phyloP scores from a whole-genome alignment of 2,797 vertebrate species.

The Peromyscus eremicus region DNA sequence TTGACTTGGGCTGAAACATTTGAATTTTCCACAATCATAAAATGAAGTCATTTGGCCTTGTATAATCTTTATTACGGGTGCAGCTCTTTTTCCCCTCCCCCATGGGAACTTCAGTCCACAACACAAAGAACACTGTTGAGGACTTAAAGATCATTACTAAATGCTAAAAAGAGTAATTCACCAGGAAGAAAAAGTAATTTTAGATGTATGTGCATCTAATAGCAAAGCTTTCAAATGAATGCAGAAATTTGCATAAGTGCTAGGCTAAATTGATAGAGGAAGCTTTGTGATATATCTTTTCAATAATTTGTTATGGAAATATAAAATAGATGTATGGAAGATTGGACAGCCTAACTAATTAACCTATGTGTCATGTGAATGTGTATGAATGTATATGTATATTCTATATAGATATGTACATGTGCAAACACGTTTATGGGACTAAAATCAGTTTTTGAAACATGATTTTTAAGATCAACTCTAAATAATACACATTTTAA shows the following conservation, averaged over 20 bases:
- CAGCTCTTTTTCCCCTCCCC: not conserved
- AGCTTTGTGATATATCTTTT: slow-evolving; percentile 47
- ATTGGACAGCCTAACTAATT: slow-evolving; percentile 19
- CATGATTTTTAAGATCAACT: not conserved
- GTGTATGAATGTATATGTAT: not conserved
- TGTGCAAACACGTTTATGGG: not conserved
- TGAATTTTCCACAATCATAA: not conserved
- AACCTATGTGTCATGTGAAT: not conserved
- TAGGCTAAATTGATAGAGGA: slow-evolving; percentile 42
- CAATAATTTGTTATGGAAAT: slow-evolving; percentile 47
- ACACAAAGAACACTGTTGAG: slow-evolving; percentile 40
- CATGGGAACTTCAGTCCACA: not conserved
- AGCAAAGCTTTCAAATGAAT: slow-evolving; percentile 59
- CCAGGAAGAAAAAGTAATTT: slow-evolving; percentile 43
- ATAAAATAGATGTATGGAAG: slow-evolving; percentile 52
- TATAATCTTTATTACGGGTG: not conserved
- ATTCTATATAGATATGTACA: not conserved
- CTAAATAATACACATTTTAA: slow-evolving; percentile 59
- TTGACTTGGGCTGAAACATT: not conserved
- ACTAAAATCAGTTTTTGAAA: slow-evolving; percentile 13
- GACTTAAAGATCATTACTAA: slow-evolving; percentile 46
- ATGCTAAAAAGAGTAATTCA: slow-evolving; percentile 53
- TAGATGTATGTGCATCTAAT: slow-evolving; percentile 16
- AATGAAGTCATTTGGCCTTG: not conserved
- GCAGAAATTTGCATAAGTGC: slow-evolving; percentile 38